Evolutionary conservation across 1,140 invertebrate genomes (phyloP).

Genomic region (Leptinotarsa lineolata): DNA sequence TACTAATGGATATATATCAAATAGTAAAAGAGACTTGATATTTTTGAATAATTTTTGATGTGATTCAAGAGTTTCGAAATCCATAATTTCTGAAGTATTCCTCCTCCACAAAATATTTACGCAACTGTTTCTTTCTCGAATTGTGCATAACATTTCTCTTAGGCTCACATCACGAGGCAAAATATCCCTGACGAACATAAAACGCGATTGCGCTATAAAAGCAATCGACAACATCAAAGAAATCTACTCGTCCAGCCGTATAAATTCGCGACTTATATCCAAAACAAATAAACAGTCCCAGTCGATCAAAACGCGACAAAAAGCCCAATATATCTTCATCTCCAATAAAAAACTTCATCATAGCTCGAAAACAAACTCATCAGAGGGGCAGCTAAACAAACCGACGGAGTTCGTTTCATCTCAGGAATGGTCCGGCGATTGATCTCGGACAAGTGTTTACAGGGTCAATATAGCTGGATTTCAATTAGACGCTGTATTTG

Average conservation of each 20-base stretch:
- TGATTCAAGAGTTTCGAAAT: too few relatives aligned
- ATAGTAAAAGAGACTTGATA: too few relatives aligned
- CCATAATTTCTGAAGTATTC: too few relatives aligned
- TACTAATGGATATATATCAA: too few relatives aligned
- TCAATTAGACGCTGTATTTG: constrained; percentile 53
- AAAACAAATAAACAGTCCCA: not conserved
- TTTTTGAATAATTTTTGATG: too few relatives aligned
- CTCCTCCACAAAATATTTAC: too few relatives aligned
- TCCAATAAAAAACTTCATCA: constrained; percentile 31
- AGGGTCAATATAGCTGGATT: constrained; percentile 53
- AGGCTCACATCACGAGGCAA: too few relatives aligned
- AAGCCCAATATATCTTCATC: constrained; percentile 24
- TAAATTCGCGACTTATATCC: not conserved
- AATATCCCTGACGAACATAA: not conserved
- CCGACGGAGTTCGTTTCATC: constrained; percentile 22
- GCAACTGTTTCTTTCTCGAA: too few relatives aligned
- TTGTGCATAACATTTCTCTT: too few relatives aligned
- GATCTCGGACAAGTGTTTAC: constrained; percentile 51
- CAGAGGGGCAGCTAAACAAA: constrained; percentile 26
- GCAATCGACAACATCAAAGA: not conserved
- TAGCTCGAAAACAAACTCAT: constrained; percentile 34
- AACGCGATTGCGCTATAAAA: not conserved
- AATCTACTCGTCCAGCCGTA: not conserved
- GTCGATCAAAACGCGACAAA: constrained; percentile 24
- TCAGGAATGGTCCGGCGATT: constrained; percentile 11